These are phyloP conservation scores for Sialis lutaria DNA, from an alignment of 2,888 invertebrate genomes.

Conservation along the genomic window DNA sequence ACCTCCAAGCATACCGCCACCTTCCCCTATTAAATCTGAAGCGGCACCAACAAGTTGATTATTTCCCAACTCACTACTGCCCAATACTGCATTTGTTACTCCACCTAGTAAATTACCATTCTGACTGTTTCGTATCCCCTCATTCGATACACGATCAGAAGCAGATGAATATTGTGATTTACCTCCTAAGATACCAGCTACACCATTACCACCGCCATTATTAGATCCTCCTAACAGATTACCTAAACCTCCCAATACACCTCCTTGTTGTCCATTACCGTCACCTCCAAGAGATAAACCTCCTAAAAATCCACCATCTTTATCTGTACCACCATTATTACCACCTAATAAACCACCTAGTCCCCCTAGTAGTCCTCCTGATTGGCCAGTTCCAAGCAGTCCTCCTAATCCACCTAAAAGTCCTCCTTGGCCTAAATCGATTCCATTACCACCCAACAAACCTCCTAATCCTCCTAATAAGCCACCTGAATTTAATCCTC, in stretches of 20 bases:
- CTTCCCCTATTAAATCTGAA: neutral
- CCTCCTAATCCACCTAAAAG: slow-evolving; percentile 2
- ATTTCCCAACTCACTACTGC: neutral
- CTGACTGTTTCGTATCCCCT: too few relatives aligned
- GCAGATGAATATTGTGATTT: too few relatives aligned
- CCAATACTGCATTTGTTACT: too few relatives aligned
- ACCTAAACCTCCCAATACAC: slow-evolving; percentile 3
- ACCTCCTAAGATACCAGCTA: neutral
- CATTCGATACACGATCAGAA: too few relatives aligned
- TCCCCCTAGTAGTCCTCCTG: neutral
- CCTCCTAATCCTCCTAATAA: slow-evolving; percentile 6
- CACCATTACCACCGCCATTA: neutral
- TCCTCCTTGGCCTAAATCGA: neutral
- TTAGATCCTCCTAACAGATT: neutral
- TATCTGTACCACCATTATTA: neutral
- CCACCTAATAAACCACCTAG: slow-evolving; percentile 5
- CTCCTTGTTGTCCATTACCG: slow-evolving; percentile 9
- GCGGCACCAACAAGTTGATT: neutral
- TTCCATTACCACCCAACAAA: slow-evolving; percentile 4
- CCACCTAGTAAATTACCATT: too few relatives aligned
- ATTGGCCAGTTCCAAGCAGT: neutral
- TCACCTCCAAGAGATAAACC: slow-evolving; percentile 7
- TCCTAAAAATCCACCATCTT: slow-evolving; percentile 5
- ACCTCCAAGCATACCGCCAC: neutral
- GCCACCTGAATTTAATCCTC: slow-evolving; percentile 1